Evolutionary conservation across 2,797 vertebrate genomes (phyloP).

Genomic region (Crenuchus spilurus): DNA sequence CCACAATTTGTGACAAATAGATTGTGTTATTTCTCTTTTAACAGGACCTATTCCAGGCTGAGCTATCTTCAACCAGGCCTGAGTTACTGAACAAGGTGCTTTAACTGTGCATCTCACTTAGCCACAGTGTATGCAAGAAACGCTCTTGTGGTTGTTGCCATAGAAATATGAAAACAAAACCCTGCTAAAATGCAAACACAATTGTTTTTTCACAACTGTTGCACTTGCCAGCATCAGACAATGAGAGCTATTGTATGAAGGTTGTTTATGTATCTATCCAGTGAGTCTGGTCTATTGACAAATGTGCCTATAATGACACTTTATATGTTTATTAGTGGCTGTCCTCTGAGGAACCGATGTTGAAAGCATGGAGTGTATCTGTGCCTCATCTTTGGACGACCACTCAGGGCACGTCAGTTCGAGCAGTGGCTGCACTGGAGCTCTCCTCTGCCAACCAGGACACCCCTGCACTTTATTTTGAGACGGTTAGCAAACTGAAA

Average conservation of each 20-base stretch:
- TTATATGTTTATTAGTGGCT: too few species aligned
- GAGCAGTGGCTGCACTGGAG: slow-evolving; percentile 65
- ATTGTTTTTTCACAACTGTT: background rate
- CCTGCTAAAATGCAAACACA: too few species aligned
- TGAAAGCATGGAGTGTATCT: slow-evolving; percentile 75
- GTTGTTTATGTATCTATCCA: background rate
- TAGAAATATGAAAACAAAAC: slow-evolving; percentile 20
- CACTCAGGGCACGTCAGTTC: slow-evolving; percentile 66
- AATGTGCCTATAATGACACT: too few species aligned
- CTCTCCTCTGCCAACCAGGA: slow-evolving; percentile 61
- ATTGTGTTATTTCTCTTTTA: slow-evolving; percentile 42
- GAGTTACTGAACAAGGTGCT: slow-evolving; percentile 70
- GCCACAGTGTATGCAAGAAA: background rate
- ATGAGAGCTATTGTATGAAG: background rate
- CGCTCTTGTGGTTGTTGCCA: background rate
- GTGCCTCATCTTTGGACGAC: slow-evolving; percentile 73
- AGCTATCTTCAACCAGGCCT: slow-evolving; percentile 58
- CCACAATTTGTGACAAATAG: background rate
- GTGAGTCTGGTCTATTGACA: background rate
- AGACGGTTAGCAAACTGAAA: slow-evolving; percentile 76
- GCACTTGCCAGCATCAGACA: background rate
- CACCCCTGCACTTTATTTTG: slow-evolving; percentile 68
- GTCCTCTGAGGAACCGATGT: slow-evolving; percentile 61
- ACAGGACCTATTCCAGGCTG: slow-evolving; percentile 71
- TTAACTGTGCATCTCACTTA: background rate